phyloP scores from a whole-genome alignment of 2,888 invertebrate species.

The Agriopis aurantiaria region DNA sequence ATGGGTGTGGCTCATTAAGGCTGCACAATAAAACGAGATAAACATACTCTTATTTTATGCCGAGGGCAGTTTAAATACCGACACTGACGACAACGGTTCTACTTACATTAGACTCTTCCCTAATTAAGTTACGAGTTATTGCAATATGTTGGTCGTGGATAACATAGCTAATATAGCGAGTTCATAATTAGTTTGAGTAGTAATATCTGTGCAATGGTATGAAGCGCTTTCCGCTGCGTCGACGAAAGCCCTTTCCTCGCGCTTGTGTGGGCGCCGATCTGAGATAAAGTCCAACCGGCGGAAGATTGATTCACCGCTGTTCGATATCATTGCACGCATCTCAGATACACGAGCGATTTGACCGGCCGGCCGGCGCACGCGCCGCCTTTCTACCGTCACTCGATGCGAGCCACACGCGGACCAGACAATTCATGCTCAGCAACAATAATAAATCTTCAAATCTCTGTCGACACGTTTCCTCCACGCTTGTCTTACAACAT shows the following conservation, averaged over 20 bases:
- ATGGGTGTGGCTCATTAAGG: slow-evolving; percentile 75
- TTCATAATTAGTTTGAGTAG: slow-evolving; percentile 22
- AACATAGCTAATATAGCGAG: slow-evolving; percentile 54
- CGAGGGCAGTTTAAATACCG: slow-evolving; percentile 66
- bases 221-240: slow-evolving; percentile 58
- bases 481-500: slow-evolving; percentile 61
- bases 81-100: slow-evolving; percentile 61
- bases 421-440: slow-evolving; percentile 68
- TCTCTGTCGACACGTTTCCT: slow-evolving; percentile 69
- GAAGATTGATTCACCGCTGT: slow-evolving; percentile 81
- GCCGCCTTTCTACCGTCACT: slow-evolving; percentile 64
- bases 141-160: slow-evolving; percentile 53
- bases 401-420: slow-evolving; percentile 58
- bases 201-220: slow-evolving; percentile 25
- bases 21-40: slow-evolving; percentile 66
- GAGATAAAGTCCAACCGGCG: slow-evolving; percentile 71
- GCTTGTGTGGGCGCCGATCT: slow-evolving; percentile 69
- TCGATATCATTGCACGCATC: slow-evolving; percentile 74
- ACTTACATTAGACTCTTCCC: slow-evolving; percentile 64
- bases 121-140: slow-evolving; percentile 72
- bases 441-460: slow-evolving; percentile 75
- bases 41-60: slow-evolving; percentile 53
- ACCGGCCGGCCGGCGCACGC: slow-evolving; percentile 64
- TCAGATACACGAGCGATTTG: slow-evolving; percentile 70
- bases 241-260: slow-evolving; percentile 63